These are phyloP conservation scores for Notiomystis cincta DNA, from an alignment of 2,113 vertebrate genomes.

Conservation along the genomic window DNA sequence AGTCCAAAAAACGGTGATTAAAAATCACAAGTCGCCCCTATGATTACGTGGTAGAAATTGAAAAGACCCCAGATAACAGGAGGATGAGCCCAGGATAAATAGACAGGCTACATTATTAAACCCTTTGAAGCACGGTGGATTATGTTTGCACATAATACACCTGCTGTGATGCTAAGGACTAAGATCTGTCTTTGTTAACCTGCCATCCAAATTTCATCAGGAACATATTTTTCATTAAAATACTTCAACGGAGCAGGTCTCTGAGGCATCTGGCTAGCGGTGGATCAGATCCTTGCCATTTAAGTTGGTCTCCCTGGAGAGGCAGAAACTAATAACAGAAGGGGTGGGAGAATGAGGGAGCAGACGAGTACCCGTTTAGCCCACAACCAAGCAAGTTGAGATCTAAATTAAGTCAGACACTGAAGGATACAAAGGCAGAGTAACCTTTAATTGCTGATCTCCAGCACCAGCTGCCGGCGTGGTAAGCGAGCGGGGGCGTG, in stretches of 20 bases:
- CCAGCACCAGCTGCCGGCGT: rapidly evolving
- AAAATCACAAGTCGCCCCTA: not conserved
- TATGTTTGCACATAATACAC: not conserved
- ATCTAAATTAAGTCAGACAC: not conserved
- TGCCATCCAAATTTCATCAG: not conserved
- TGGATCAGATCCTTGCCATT: not conserved
- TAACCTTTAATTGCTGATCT: not conserved
- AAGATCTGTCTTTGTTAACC: slow-evolving; percentile 15
- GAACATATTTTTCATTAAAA: slow-evolving; percentile 46
- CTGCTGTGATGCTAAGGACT: slow-evolving; percentile 2
- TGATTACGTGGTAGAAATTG: not conserved
- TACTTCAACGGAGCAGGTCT: not conserved
- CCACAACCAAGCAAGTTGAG: not conserved
- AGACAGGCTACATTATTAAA: not conserved
- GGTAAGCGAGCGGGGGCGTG: rapidly evolving
- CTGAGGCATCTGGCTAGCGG: slow-evolving; percentile 34
- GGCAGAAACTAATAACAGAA: not conserved
- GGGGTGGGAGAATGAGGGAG: not conserved
- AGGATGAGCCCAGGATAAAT: not conserved
- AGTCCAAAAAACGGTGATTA: not conserved
- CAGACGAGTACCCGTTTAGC: not conserved
- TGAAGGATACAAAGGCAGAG: not conserved
- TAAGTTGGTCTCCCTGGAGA: slow-evolving; percentile 1
- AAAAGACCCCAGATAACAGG: not conserved
- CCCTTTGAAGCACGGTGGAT: slow-evolving; percentile 1